Evolutionary conservation across 2,888 invertebrate genomes (phyloP), one percentile per base, ranked within the genome.

Genomic region (Polia nebulosa): DNA sequence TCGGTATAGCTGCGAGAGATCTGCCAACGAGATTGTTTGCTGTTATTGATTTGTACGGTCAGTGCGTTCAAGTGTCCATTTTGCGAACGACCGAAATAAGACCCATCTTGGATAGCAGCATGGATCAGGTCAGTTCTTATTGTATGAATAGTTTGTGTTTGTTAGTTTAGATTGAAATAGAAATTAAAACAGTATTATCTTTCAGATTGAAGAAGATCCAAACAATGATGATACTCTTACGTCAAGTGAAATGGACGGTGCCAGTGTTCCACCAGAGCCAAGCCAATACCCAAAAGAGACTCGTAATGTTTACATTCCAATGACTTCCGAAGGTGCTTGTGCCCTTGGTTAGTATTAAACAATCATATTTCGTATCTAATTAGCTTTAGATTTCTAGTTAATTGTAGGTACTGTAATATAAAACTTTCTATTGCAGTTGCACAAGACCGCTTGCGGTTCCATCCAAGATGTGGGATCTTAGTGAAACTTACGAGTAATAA

Each of bases 11-110:
- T 3, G 98, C 98, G 0, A 96, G 96, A 81, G 97, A 97, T 81
- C 94, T 99, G 80, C 99, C 99, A 0, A 88, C 96, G 25, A 96
- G 96, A 67, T 96, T 99, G 67, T 99, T 98, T 95, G 99, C 99
- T 22, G 98, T 99, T n/a, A 97, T 99, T 53, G 99, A 99, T 96
- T 95, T 99, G 77, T 99, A 99, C 87, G 99, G 99, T 0, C 98
- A 98, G 90, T 99, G 99, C 93, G 98, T 98, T 15, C 99, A 99
- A 95, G 99, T 99, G 22, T 97, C 95, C n/a, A 92, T 94, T 27
- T 87, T 90, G 36, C 88, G 91, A 68, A 78, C 84, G 2, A 91
- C 86, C 78, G 89, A 88, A 6, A 87, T 92, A 79, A 87, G 90
- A 58, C 84, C 91, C 1, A 88, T 89, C 5, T 88, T 90, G 88